Conservation (phyloP, 2,797 vertebrate species). For the Nannoperca australis region DNA sequence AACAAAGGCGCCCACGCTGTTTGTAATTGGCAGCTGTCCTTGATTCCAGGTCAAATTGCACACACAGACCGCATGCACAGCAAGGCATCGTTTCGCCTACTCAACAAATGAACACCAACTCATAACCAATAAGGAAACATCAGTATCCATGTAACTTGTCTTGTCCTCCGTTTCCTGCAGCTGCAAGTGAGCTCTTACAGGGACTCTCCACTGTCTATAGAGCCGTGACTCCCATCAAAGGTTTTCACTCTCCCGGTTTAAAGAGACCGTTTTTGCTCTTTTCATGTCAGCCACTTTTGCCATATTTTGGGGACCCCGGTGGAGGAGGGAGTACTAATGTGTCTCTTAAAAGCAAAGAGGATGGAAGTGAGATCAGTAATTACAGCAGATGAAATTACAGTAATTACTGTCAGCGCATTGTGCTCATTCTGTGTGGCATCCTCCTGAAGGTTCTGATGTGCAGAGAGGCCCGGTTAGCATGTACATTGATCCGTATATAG, state of each 20-base stretch:
- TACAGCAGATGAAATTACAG: slow-evolving; percentile 71
- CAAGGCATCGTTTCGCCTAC: slow-evolving; percentile 14
- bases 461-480: slow-evolving; percentile 26
- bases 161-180: slow-evolving; percentile 63
- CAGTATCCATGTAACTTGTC: slow-evolving; percentile 34
- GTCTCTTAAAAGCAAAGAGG: slow-evolving; percentile 72
- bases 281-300: slow-evolving; percentile 60
- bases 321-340: slow-evolving; percentile 59
- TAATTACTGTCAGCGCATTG: slow-evolving; percentile 67
- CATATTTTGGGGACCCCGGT: slow-evolving; percentile 60
- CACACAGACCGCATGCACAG: slow-evolving; percentile 19
- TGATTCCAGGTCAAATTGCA: slow-evolving; percentile 46
- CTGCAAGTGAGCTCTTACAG: slow-evolving; percentile 58
- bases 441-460: slow-evolving; percentile 50
- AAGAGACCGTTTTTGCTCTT: slow-evolving; percentile 47
- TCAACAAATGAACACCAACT: slow-evolving; percentile 39
- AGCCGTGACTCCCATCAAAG: slow-evolving; percentile 56
- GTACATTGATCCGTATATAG: slow-evolving; percentile 27
- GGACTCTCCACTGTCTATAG: slow-evolving; percentile 49
- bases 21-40: slow-evolving; percentile 56
- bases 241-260: slow-evolving; percentile 32
- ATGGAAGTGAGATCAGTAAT: slow-evolving; percentile 74
- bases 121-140: slow-evolving; percentile 55
- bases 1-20: slow-evolving; percentile 50
- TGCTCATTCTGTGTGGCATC: slow-evolving; percentile 55